These are phyloP conservation scores for Gymnocheta viridis DNA, from an alignment of 2,888 invertebrate genomes.

Conservation along the genomic window DNA sequence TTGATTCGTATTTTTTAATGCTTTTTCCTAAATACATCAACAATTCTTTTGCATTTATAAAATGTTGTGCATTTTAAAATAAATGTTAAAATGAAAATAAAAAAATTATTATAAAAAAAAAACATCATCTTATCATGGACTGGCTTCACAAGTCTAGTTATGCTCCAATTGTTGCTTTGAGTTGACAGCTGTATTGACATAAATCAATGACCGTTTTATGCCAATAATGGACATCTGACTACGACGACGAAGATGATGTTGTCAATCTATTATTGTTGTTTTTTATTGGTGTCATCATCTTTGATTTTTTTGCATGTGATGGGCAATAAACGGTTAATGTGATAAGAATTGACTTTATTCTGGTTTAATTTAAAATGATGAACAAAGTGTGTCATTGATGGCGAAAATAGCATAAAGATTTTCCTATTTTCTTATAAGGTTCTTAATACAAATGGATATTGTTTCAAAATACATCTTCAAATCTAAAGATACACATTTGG, in stretches of 20 bases:
- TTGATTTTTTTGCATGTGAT: constrained; percentile 34
- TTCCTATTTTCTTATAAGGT: constrained; percentile 2
- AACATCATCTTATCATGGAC: constrained; percentile 51
- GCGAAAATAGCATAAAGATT: constrained; percentile 32
- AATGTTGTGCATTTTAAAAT: constrained; percentile 43
- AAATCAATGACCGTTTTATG: constrained; percentile 69
- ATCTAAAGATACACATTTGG: too few species aligned
- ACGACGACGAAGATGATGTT: constrained; percentile 51
- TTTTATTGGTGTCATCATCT: constrained; percentile 65
- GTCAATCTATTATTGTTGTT: constrained; percentile 56
- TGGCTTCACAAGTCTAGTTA: constrained; percentile 61
- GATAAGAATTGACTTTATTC: constrained; percentile 62
- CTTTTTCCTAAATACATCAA: constrained; percentile 46
- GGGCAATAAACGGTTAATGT: constrained; percentile 59
- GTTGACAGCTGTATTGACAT: constrained; percentile 70
- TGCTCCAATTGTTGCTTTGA: constrained; percentile 66
- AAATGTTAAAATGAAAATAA: constrained; percentile 3
- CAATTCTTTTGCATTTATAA: constrained; percentile 34
- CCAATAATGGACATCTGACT: constrained; percentile 58
- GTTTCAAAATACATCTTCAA: too few species aligned
- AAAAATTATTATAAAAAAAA: constrained; percentile 19
- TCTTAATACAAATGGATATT: not conserved
- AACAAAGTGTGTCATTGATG: constrained; percentile 66
- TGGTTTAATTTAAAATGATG: constrained; percentile 20
- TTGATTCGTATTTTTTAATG: constrained; percentile 15